Percentiles rank a stretch among this genome's conserved stretches.
These are phyloP conservation scores for Onychomys arenicola DNA, from an alignment of 2,797 vertebrate genomes.

Conservation along the genomic window DNA sequence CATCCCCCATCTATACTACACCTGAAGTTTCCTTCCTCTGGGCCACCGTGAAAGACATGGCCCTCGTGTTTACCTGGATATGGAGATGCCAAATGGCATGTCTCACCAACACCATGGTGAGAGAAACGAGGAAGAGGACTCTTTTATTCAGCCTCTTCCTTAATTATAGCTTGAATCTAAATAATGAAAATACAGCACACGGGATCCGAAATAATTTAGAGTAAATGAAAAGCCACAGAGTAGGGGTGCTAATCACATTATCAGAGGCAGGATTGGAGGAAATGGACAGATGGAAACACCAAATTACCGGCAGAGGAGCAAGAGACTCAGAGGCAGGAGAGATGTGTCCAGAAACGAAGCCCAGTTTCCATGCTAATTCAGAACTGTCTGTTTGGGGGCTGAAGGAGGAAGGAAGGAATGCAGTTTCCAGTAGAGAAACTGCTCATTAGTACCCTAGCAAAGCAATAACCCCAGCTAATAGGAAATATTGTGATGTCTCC, in stretches of 20 bases:
- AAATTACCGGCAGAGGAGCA: not conserved
- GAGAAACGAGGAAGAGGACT: not conserved
- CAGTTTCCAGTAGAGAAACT: slow-evolving; percentile 62
- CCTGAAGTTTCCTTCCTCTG: not conserved
- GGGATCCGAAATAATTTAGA: slow-evolving; percentile 61
- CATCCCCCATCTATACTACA: not conserved
- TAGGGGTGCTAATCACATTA: slow-evolving; percentile 43
- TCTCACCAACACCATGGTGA: not conserved
- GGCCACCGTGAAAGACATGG: not conserved
- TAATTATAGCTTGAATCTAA: slow-evolving; percentile 62
- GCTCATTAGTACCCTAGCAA: slow-evolving; percentile 76
- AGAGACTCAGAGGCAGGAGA: slow-evolving; percentile 36
- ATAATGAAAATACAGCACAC: slow-evolving; percentile 58
- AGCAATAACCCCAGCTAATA: slow-evolving; percentile 78
- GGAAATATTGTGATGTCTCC: slow-evolving; percentile 77
- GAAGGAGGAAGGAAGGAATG: slow-evolving; percentile 45
- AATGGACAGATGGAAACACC: slow-evolving; percentile 49
- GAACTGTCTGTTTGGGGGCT: slow-evolving; percentile 64
- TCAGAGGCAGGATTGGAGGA: slow-evolving; percentile 59
- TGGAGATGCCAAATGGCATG: not conserved
- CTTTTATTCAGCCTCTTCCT: slow-evolving; percentile 30
- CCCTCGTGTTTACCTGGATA: not conserved
- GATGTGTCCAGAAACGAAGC: slow-evolving; percentile 65
- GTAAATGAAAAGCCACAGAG: slow-evolving; percentile 49
- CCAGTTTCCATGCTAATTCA: slow-evolving; percentile 63